These are phyloP conservation scores for Elachura formosa DNA, from an alignment of 2,113 vertebrate species.

Conservation along the genomic window DNA sequence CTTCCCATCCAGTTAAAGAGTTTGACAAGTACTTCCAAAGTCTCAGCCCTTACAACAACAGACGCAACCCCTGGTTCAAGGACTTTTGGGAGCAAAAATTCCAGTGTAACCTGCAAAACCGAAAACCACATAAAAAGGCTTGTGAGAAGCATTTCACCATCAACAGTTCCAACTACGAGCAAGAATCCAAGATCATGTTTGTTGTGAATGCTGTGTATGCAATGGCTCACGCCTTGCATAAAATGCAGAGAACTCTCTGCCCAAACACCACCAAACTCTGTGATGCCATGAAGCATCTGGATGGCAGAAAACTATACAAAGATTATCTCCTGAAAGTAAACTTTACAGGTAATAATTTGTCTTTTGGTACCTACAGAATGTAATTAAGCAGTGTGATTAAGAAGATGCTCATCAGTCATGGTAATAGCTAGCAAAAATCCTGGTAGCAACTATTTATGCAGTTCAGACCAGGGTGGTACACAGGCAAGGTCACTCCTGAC, in stretches of 20 bases:
- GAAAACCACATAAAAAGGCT: constrained; percentile 61
- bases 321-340: constrained; percentile 95
- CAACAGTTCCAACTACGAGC: constrained; percentile 88
- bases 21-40: constrained; percentile 93
- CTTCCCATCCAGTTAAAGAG: constrained; percentile 86
- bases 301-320: constrained; percentile 90
- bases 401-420: neutral
- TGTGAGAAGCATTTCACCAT: constrained; percentile 86
- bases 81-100: constrained; percentile 99
- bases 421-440: neutral
- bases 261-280: constrained; percentile 92
- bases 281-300: constrained; percentile 90
- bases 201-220: constrained; percentile 96
- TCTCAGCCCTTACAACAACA: constrained; percentile 85
- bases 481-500: neutral
- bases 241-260: constrained; percentile 92
- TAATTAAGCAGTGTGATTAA: neutral
- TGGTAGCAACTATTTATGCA: neutral
- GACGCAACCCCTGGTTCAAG: constrained; percentile 93
- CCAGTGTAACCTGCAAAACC: constrained; percentile 83
- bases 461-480: neutral
- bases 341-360: constrained; percentile 85
- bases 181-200: constrained; percentile 99
- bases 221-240: constrained; percentile 91
- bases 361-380: neutral